Conservation (phyloP, 2,888 invertebrate genomes). For the Beris morrisii region DNA sequence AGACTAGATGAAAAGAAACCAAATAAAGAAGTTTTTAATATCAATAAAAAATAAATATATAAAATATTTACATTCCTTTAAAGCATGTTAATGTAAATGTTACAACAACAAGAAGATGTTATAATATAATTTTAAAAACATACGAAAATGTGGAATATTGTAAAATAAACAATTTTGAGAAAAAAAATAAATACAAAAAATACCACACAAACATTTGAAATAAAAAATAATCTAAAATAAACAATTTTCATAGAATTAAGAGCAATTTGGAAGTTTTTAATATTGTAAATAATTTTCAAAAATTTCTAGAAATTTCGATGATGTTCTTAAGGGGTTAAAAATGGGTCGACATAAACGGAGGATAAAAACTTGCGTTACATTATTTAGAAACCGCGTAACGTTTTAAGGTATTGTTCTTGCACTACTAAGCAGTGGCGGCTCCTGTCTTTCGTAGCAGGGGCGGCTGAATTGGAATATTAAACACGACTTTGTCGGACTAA, state of each 20-base stretch:
- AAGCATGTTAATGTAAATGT: neutral
- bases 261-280: neutral
- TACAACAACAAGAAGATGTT: neutral
- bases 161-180: constrained; percentile 1
- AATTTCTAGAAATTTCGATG: too few species aligned
- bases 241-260: constrained; percentile 10
- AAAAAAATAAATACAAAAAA: neutral
- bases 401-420: too few species aligned
- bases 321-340: too few species aligned
- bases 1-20: neutral
- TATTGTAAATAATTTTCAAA: too few species aligned
- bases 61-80: neutral
- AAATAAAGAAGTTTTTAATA: neutral
- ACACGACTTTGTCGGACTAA: too few species aligned
- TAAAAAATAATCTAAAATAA: neutral
- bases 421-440: too few species aligned
- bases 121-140: neutral
- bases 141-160: neutral
- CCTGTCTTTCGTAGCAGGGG: too few species aligned
- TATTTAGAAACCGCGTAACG: too few species aligned
- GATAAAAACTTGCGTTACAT: too few species aligned
- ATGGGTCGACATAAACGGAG: too few species aligned
- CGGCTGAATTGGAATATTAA: too few species aligned
- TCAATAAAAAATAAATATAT: neutral
- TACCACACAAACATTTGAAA: too few species aligned